Conservation (phyloP, 2,888 invertebrate genomes). For the Tipula lateralis region DNA sequence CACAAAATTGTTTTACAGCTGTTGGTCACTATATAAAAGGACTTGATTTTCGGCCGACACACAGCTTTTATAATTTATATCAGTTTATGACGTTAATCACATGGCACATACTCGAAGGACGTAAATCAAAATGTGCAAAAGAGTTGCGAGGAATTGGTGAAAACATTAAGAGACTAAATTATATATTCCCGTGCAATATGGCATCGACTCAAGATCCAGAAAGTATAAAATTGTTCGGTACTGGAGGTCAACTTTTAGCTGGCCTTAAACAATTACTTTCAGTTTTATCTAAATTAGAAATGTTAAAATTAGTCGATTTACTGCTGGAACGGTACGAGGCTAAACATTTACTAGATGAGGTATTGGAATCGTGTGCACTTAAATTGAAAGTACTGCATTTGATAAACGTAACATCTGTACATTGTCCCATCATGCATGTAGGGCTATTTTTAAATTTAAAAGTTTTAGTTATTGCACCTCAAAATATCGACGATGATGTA, state of each 20-base stretch:
- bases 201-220: slow-evolving; percentile 58
- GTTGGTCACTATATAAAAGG: slow-evolving; percentile 63
- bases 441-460: slow-evolving; percentile 70
- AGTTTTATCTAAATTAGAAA: slow-evolving; percentile 59
- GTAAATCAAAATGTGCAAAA: slow-evolving; percentile 37
- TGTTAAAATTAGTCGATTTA: slow-evolving; percentile 66
- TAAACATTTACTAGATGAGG: slow-evolving; percentile 65
- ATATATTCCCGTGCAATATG: slow-evolving; percentile 73
- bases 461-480: slow-evolving; percentile 63
- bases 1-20: slow-evolving; percentile 63
- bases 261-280: slow-evolving; percentile 63
- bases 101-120: slow-evolving; percentile 60
- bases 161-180: slow-evolving; percentile 58
- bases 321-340: slow-evolving; percentile 69
- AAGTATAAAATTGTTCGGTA: slow-evolving; percentile 65
- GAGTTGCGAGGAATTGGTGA: slow-evolving; percentile 52
- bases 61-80: slow-evolving; percentile 75
- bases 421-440: slow-evolving; percentile 66
- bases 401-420: slow-evolving; percentile 67
- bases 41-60: slow-evolving; percentile 66
- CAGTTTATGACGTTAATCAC: slow-evolving; percentile 80
- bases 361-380: slow-evolving; percentile 60
- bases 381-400: slow-evolving; percentile 60
- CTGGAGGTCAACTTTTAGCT: slow-evolving; percentile 65
- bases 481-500: slow-evolving; percentile 70